A percentile compares a stretch with the other conserved stretches of the same genome.
phyloP scores from a whole-genome alignment of 2,888 invertebrate genomes.

The Lamellibrachia columna region DNA sequence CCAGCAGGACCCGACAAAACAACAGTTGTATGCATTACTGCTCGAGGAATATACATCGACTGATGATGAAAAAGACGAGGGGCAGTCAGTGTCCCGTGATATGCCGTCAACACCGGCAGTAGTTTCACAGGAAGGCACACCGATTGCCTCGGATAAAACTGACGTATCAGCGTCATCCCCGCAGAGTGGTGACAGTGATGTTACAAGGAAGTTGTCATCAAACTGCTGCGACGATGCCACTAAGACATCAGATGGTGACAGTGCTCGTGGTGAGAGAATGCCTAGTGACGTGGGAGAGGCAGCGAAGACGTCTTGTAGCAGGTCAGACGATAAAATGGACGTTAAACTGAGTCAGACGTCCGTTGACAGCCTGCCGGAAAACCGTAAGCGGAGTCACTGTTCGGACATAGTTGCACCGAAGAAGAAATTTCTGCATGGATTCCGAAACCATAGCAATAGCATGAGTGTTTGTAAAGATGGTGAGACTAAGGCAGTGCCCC shows the following conservation, averaged over 20 bases:
- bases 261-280: not conserved
- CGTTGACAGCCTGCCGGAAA: not conserved
- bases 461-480: not conserved
- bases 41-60: constrained; percentile 18
- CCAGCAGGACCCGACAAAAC: constrained; percentile 20
- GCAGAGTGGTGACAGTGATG: not conserved
- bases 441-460: constrained; percentile 23
- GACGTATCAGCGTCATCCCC: not conserved
- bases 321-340: not conserved
- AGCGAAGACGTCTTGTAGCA: not conserved
- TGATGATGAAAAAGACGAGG: not conserved
- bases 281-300: not conserved
- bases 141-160: not conserved
- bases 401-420: constrained; percentile 8
- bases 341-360: not conserved
- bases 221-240: not conserved
- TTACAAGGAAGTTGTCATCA: not conserved
- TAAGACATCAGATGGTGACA: not conserved
- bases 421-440: constrained; percentile 22
- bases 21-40: constrained; percentile 23
- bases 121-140: not conserved
- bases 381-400: not conserved
- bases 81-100: not conserved
- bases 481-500: not conserved
- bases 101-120: too few species aligned